Evolutionary conservation across 2,888 invertebrate genomes (phyloP), one percentile per base, ranked within the genome.

Genomic region (Phasia obesa): DNA sequence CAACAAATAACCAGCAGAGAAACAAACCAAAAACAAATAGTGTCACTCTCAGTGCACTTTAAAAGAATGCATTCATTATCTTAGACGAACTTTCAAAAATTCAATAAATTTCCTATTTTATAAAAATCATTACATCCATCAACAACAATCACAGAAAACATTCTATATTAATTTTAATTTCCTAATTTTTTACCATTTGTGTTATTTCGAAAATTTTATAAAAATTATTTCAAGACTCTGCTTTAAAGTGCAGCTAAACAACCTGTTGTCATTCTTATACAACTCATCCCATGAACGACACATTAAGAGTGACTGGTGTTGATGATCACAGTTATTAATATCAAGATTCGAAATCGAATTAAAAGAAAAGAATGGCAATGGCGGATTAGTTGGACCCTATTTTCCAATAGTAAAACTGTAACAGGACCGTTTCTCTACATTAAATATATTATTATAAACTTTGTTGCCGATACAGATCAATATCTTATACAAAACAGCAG

Each of bases 251-350:
- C 11, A 42, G 15, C 13, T 77, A 73, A 77, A 69, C 81, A 82
- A 82, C 82, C 77, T 82, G 82, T 78, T 77, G 74, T 74, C 74
- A 69, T 74, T 57, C 64, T 69, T 53, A n/a, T 15, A 5, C 27
- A 55, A 2, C 60, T 60, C 27, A 21, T 67, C 44, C 67, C 49
- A 19, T 27, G 27, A 67, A 51, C 49, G 38, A 49, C 42, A 73
- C 35, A 74, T 74, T 71, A 67, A 60, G 11, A 38, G 49, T 62
- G 67, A 62, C 64, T 62, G 75, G 78, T 73, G 81, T 70, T 78
- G 57, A 83, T 85, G 77, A 84, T 83, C 67, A 76, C 59, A 35
- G 65, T 87, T 88, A 89, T 88, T 88, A 89, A 88, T 88, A 88
- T 88, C 88, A 88, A 85, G 85, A 81, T 51, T 19, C 35, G 7